Evolutionary conservation across 1,140 invertebrate genomes (phyloP).

Genomic region (Eriosoma lanigerum): DNA sequence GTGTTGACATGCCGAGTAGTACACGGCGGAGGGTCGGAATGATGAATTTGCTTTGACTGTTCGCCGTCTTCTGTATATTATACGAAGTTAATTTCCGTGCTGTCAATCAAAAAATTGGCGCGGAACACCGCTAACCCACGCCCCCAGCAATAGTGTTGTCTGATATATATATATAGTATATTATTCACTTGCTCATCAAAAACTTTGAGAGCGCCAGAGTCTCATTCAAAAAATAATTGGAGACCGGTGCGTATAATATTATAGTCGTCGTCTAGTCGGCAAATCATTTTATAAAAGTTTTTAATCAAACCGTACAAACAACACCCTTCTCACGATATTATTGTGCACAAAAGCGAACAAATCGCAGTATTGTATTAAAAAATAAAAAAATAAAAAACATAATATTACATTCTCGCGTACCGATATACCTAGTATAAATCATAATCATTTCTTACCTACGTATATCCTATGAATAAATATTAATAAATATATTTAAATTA

Average conservation of each 20-base stretch:
- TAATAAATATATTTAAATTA: too few relatives aligned
- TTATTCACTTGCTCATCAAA: slow-evolving; percentile 38
- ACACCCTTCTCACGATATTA: not conserved
- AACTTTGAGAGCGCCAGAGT: slow-evolving; percentile 17
- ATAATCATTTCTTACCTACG: too few relatives aligned
- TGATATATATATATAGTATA: not conserved
- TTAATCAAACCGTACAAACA: slow-evolving; percentile 21
- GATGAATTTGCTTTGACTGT: slow-evolving; percentile 39
- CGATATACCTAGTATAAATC: too few relatives aligned
- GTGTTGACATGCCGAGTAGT: slow-evolving; percentile 10
- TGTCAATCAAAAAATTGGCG: slow-evolving; percentile 49
- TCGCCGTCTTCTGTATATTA: slow-evolving; percentile 5
- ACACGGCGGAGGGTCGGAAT: slow-evolving; percentile 12
- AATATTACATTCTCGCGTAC: too few relatives aligned
- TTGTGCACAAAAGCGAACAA: not conserved
- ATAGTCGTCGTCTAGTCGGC: not conserved
- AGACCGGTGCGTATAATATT: not conserved
- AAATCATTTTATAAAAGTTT: not conserved
- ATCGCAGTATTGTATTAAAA: too few relatives aligned
- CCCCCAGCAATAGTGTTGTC: not conserved
- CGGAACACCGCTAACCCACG: not conserved
- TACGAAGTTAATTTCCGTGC: slow-evolving; percentile 48
- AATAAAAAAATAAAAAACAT: too few relatives aligned
- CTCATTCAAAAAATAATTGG: slow-evolving; percentile 34
- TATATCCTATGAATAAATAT: too few relatives aligned